These are phyloP conservation scores for Paradoxurus hermaphroditus DNA, from an alignment of 2,113 vertebrate species.

Conservation along the genomic window DNA sequence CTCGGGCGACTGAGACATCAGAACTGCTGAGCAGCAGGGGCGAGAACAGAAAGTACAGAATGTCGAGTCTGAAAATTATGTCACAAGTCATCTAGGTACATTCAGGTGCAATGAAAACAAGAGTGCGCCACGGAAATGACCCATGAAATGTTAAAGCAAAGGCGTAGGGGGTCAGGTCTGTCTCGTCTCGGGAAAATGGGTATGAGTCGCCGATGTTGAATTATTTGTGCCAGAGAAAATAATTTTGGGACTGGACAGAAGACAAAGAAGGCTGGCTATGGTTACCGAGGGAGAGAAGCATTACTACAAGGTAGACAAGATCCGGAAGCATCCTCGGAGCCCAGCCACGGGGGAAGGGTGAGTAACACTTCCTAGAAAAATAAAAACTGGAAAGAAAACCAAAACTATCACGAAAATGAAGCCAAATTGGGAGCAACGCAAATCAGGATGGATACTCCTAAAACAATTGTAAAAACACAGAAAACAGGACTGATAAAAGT, in stretches of 20 bases:
- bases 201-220: background rate
- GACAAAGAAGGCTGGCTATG: background rate
- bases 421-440: background rate
- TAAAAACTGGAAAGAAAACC: background rate
- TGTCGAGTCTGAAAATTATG: background rate
- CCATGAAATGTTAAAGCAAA: background rate
- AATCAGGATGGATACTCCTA: background rate
- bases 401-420: background rate
- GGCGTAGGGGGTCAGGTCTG: background rate
- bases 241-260: background rate
- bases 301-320: background rate
- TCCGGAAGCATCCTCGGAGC: background rate
- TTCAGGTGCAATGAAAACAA: background rate
- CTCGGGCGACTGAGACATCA: background rate
- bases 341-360: background rate
- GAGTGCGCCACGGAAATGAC: background rate
- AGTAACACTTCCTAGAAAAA: background rate
- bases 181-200: background rate
- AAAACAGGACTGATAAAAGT: background rate
- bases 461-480: background rate
- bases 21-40: background rate
- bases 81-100: background rate
- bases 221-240: constrained; percentile 23
- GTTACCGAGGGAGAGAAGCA: background rate
- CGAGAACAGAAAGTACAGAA: background rate